Evolutionary conservation across 2,113 vertebrate species (phyloP), one percentile per base, ranked within the genome.

Genomic region (Eonycteris spelaea): DNA sequence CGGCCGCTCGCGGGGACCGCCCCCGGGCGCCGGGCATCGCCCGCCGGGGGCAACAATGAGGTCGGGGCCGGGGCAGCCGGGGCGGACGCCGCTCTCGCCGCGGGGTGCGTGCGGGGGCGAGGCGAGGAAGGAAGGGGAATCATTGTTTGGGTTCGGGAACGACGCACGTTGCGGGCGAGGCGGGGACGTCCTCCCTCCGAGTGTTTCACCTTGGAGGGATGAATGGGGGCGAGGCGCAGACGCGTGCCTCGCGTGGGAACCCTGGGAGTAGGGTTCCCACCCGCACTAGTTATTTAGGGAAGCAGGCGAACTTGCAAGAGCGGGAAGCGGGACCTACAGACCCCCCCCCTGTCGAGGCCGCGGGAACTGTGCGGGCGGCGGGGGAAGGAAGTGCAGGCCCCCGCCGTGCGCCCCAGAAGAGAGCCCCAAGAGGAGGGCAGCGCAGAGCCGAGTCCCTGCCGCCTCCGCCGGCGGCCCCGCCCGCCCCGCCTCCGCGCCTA

Each of bases 141-240:
- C 90, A 95, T 97, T 97, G 95, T 97, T 97, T 97, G 91, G 96
- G 86, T 79, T 48, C 18, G 0, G 30, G 88, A 87, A 79, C 18
- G 13, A 6, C 26, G 45, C 96, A 21, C 61, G 71, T 51, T 65
- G 86, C 90, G 24, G 43, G 40, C 55, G 33, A 21, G 63, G 51
- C 15, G 11, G 19, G 74, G 80, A 86, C 48, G 65, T 7, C 67
- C 78, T 80, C n/a, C n/a, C 38, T 59, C 35, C 19, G 30, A 0
- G 78, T 7, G 40, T 85, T 95, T 97, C 97, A 97, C 97, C 97
- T 97, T 94, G 92, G 96, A 90, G 51, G 92, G 95, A 94, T 87
- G 90, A 19, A 87, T 48, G 68, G 83, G 91, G 78, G 92, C 48
- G 61, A 67, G 87, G 53, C 48, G 35, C 24, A 38, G 63, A 55